These are phyloP conservation scores for Gorsachius magnificus DNA, from an alignment of 2,797 vertebrate species.

Conservation along the genomic window DNA sequence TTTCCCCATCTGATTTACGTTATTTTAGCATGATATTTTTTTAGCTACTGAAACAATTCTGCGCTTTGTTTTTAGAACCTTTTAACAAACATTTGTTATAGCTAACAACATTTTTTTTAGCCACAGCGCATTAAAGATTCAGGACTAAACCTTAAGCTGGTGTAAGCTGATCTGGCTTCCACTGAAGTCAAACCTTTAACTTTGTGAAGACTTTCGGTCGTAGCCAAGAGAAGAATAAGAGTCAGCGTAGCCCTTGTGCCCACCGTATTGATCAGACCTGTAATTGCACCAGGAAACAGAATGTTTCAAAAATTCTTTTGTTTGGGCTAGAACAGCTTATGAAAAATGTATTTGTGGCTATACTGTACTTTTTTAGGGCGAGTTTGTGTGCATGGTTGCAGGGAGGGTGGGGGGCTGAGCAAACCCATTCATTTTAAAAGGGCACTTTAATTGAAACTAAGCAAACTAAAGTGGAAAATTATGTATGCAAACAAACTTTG, in stretches of 20 bases:
- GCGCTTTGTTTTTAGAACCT: not conserved
- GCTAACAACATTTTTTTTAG: not conserved
- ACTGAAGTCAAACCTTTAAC: conserved; percentile 21
- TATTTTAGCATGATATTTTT: not conserved
- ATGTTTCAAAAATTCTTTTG: not conserved
- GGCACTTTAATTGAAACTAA: not conserved
- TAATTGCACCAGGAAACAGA: not conserved
- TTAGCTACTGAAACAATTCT: not conserved
- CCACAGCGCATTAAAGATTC: not conserved
- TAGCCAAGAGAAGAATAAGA: conserved; percentile 27
- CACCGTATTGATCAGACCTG: not conserved
- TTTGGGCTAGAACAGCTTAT: not conserved
- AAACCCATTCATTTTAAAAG: not conserved
- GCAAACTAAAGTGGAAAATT: conserved; percentile 42
- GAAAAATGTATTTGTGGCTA: not conserved
- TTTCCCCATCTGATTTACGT: not conserved
- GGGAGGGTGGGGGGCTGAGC: not conserved
- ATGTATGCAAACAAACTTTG: conserved; percentile 49
- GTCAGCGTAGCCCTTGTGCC: not conserved
- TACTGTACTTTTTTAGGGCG: not conserved
- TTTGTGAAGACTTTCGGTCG: conserved; percentile 42
- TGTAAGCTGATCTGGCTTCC: conserved; percentile 19
- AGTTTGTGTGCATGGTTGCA: not conserved
- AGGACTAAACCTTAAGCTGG: not conserved
- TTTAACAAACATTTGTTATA: not conserved